Evolutionary conservation across 2,113 vertebrate genomes (phyloP).

Genomic region (Perccottus glenii): DNA sequence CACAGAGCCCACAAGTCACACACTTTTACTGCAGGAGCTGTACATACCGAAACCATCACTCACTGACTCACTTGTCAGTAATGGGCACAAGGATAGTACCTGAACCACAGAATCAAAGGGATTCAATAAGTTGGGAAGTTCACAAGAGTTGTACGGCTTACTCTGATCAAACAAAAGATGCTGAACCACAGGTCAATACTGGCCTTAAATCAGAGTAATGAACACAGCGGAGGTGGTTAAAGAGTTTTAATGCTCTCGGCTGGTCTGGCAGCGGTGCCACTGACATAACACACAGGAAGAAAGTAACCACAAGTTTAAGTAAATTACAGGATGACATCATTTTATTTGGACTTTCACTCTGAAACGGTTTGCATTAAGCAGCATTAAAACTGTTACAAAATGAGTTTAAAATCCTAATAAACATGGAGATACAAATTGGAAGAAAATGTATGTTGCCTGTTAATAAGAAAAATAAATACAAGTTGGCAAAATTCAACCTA

Average conservation of each 20-base stretch:
- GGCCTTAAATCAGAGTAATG: slow-evolving; percentile 51
- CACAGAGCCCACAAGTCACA: slow-evolving; percentile 21
- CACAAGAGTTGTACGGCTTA: slow-evolving; percentile 40
- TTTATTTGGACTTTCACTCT: no score
- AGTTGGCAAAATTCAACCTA: no score
- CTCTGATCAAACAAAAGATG: slow-evolving; percentile 66
- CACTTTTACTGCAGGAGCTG: slow-evolving; percentile 26
- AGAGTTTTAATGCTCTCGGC: slow-evolving; percentile 35
- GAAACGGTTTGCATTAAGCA: no score
- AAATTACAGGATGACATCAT: background rate
- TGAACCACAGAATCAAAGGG: slow-evolving; percentile 38
- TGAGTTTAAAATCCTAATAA: no score
- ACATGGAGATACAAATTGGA: no score
- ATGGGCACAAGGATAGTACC: slow-evolving; percentile 18
- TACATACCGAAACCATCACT: slow-evolving; percentile 55
- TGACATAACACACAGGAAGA: background rate
- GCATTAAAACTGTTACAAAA: no score
- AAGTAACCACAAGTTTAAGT: background rate
- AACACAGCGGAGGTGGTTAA: slow-evolving; percentile 16
- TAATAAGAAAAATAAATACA: no score
- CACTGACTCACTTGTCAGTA: slow-evolving; percentile 15
- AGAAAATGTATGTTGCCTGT: no score
- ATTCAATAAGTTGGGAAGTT: slow-evolving; percentile 58
- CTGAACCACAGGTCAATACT: slow-evolving; percentile 60
- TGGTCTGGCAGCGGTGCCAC: background rate